phyloP scores from a whole-genome alignment of 2,113 vertebrate genomes.

The Nesogale talazaci region DNA sequence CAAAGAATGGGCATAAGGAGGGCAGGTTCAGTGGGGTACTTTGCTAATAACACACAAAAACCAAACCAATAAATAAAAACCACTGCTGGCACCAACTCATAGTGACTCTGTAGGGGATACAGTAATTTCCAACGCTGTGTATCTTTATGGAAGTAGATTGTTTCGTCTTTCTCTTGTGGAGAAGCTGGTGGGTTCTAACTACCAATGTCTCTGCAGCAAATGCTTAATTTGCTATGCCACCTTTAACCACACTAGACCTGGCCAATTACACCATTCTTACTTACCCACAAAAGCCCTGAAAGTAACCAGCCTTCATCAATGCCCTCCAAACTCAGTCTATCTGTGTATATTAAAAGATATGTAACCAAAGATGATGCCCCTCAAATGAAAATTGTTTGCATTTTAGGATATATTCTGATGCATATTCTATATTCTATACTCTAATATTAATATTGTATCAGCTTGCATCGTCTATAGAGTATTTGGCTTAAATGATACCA shows the following conservation, averaged over 20 bases:
- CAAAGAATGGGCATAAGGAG: slow-evolving; percentile 39
- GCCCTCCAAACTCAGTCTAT: neutral
- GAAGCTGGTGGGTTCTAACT: too few relatives aligned
- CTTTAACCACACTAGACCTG: neutral
- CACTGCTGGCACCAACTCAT: too few relatives aligned
- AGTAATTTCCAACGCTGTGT: too few relatives aligned
- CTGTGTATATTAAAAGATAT: neutral
- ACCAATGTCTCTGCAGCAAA: too few relatives aligned
- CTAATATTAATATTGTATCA: slow-evolving; percentile 17
- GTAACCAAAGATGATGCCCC: slow-evolving; percentile 18
- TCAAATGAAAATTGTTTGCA: slow-evolving; percentile 46
- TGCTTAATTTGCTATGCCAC: too few relatives aligned
- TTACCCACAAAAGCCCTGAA: neutral
- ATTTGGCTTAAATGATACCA: slow-evolving; percentile 51
- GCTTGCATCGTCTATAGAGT: neutral
- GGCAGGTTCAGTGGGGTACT: neutral
- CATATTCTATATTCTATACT: neutral
- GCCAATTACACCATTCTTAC: slow-evolving; percentile 39
- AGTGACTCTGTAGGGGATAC: too few relatives aligned
- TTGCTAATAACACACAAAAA: neutral
- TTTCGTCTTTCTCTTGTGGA: too few relatives aligned
- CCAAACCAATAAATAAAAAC: too few relatives aligned
- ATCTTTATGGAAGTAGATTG: too few relatives aligned
- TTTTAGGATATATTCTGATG: slow-evolving; percentile 7
- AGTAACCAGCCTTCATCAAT: slow-evolving; percentile 1